phyloP scores from a whole-genome alignment of 2,113 vertebrate species.

The Cephalopterus ornatus region DNA sequence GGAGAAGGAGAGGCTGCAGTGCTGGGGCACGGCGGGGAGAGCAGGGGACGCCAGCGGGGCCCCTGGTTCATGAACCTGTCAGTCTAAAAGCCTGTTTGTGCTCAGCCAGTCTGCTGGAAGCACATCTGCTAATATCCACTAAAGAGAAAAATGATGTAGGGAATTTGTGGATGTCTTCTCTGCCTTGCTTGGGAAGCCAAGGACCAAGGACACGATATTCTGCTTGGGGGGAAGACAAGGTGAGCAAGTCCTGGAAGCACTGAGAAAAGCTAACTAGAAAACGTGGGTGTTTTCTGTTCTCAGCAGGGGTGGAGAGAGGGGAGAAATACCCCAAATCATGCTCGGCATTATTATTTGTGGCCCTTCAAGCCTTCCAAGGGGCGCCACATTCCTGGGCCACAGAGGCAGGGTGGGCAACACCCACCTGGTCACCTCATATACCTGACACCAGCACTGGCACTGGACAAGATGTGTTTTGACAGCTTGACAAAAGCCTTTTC shows the following conservation, averaged over 20 bases:
- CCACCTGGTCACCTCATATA: not conserved
- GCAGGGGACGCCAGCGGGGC: not conserved
- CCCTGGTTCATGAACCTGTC: slow-evolving; percentile 52
- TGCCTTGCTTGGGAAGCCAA: not conserved
- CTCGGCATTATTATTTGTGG: not conserved
- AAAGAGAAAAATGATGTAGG: slow-evolving; percentile 69
- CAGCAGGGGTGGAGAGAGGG: not conserved
- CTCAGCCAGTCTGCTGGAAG: slow-evolving; percentile 69
- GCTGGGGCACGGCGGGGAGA: not conserved
- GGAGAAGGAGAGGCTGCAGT: not conserved
- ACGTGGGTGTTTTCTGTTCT: not conserved
- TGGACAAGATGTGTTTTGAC: not conserved
- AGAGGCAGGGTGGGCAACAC: not conserved
- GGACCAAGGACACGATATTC: not conserved
- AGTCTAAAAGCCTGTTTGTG: slow-evolving; percentile 69
- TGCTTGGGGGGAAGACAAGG: not conserved
- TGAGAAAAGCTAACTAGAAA: not conserved
- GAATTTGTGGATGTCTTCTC: slow-evolving; percentile 34
- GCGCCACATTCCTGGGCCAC: not conserved
- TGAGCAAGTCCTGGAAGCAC: not conserved
- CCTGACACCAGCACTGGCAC: not conserved
- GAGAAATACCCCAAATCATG: fast-evolving
- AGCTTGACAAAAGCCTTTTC: not conserved
- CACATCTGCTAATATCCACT: slow-evolving; percentile 69
- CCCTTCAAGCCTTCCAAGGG: not conserved